A percentile compares a stretch with the other conserved stretches of the same genome.
Conservation (phyloP, 2,797 vertebrate species). For the Enteromius mattozi region DNA sequence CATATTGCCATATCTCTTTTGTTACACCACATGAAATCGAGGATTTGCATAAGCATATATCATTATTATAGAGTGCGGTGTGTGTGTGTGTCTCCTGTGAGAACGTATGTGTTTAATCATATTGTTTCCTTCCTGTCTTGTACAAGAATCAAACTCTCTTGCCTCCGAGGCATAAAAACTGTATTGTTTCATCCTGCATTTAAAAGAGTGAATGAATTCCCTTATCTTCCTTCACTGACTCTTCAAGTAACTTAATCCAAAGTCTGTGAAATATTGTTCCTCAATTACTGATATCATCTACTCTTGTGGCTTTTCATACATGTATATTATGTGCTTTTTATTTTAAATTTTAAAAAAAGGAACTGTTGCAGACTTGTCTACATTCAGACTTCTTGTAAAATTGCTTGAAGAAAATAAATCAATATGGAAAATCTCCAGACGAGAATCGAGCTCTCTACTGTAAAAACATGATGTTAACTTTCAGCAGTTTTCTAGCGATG, state of each 20-base stretch:
- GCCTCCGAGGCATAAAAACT: conserved; percentile 72
- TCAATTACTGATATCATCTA: conserved; percentile 58
- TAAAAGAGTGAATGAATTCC: conserved; percentile 67
- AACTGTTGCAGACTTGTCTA: background rate
- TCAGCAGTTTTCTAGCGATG: conserved; percentile 50
- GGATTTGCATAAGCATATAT: conserved; percentile 23
- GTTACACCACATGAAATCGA: conserved; percentile 22
- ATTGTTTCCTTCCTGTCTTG: conserved; percentile 46
- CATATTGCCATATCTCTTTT: conserved; percentile 20
- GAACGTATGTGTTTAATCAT: conserved; percentile 43
- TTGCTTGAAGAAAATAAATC: background rate
- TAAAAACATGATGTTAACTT: conserved; percentile 46
- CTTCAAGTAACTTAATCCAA: conserved; percentile 54
- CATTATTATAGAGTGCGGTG: conserved; percentile 17
- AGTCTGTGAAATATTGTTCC: conserved; percentile 58
- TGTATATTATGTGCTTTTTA: background rate
- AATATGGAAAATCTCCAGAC: conserved; percentile 11
- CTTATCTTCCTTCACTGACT: conserved; percentile 71
- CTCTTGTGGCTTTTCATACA: conserved; percentile 52
- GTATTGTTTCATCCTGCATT: conserved; percentile 74
- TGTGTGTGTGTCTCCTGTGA: conserved; percentile 5
- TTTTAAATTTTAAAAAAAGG: background rate
- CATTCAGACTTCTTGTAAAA: background rate
- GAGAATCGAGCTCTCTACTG: background rate
- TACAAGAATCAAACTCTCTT: conserved; percentile 69